These are phyloP conservation scores for Imbricaverruca yamaguchii DNA, from an alignment of 2,888 invertebrate genomes.

Conservation along the genomic window DNA sequence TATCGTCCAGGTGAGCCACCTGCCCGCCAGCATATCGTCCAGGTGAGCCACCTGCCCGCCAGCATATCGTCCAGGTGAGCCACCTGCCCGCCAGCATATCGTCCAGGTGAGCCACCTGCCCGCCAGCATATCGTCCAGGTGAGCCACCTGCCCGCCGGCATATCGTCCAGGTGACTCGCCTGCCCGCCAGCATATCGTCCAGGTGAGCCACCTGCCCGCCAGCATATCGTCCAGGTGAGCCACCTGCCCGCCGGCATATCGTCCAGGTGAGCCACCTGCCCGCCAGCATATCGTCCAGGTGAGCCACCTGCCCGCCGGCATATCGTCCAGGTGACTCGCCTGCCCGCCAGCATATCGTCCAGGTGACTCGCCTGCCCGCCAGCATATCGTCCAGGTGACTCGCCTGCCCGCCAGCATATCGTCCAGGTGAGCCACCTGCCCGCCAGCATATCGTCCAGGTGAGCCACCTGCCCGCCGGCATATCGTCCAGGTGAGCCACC, in stretches of 20 bases:
- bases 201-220: background rate
- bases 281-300: background rate
- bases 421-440: background rate
- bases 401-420: background rate
- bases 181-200: background rate
- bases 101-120: too few relatives aligned
- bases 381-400: too few relatives aligned
- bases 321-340: too few relatives aligned
- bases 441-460: background rate
- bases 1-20: background rate
- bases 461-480: background rate
- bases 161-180: too few relatives aligned
- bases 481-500: too few relatives aligned
- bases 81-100: too few relatives aligned
- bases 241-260: background rate
- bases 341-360: background rate
- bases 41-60: background rate
- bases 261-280: background rate
- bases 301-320: background rate
- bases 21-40: too few relatives aligned
- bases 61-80: background rate
- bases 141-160: background rate
- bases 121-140: background rate
- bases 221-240: background rate
- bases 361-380: background rate